Evolutionary conservation across 2,888 invertebrate species (phyloP), one percentile per base, ranked within the genome.

Genomic region (Leucania comma): DNA sequence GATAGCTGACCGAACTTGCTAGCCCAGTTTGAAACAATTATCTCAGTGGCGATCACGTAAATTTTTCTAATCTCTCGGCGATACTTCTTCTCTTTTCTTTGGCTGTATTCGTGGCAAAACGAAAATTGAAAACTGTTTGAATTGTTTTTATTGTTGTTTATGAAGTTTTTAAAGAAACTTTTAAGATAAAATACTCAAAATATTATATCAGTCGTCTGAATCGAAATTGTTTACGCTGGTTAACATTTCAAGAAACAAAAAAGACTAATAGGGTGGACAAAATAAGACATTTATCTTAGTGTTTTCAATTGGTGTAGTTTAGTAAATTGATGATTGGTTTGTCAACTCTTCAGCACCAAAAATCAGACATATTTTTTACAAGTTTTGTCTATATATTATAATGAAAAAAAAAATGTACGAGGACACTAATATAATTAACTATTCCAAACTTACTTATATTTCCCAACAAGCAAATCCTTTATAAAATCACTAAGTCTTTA

Each of bases 51-150:
- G 85, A 91, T 92, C 92, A 84, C 92, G 93, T 93, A 93, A 92
- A 92, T 93, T 93, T 89, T 92, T 93, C 93, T 92, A 92, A 93
- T 93, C 93, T 93, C 64, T 62, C 78, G 76, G 83, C 88, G 51
- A 75, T 87, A 90, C 84, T 85, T 82, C 84, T 86, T 87, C 86
- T 79, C 69, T 72, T 83, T 76, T 85, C 78, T 80, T 67, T 60
- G 64, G 74, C 58, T 72, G 68, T 75, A 85, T 71, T 83, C 17
- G 58, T 62, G 42, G 59, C 69, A 42, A 78, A 87, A 85, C 81
- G 77, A 82, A 81, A 87, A 86, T 86, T 86, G 86, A 86, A 87
- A 83, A 77, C 69, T 62, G 78, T 75, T 74, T n/a, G 24, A 68
- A 48, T 50, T 61, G 57, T 24, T 73, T 42, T 70, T 35, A n/a